Conservation (phyloP, 2,888 invertebrate genomes). For the Lasioglossum oenotherae region DNA sequence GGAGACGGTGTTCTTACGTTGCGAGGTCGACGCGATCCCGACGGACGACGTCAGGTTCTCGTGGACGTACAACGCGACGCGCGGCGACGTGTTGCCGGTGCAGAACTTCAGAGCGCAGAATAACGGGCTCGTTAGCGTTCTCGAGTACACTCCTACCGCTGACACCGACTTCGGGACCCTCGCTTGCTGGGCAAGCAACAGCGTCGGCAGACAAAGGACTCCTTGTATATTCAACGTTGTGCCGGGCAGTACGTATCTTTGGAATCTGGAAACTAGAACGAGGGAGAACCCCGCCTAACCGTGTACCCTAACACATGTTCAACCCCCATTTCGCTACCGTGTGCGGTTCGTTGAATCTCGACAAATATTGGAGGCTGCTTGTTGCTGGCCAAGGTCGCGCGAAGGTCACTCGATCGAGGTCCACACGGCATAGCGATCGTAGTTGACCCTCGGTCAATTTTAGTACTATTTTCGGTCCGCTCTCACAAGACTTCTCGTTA, state of each 20-base stretch:
- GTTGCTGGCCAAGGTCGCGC: background rate
- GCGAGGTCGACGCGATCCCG: conserved; percentile 93
- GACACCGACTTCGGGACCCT: conserved; percentile 91
- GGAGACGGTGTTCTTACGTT: conserved; percentile 90
- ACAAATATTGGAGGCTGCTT: background rate
- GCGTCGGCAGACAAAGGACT: conserved; percentile 91
- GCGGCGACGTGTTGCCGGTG: conserved; percentile 90
- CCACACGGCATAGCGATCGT: background rate
- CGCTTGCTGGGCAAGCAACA: conserved; percentile 95
- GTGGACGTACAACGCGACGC: conserved; percentile 94
- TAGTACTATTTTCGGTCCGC: too few species aligned
- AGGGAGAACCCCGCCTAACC: background rate
- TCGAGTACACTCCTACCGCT: conserved; percentile 86
- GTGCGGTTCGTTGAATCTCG: background rate
- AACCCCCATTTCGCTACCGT: background rate
- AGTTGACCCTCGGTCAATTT: background rate
- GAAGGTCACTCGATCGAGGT: background rate
- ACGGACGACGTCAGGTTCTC: conserved; percentile 90
- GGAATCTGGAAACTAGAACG: conserved; percentile 18
- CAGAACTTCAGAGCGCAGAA: conserved; percentile 87
- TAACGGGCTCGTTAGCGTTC: conserved; percentile 85
- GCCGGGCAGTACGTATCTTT: conserved; percentile 88
- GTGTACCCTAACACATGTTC: background rate
- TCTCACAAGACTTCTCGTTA: too few species aligned
- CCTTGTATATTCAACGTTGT: conserved; percentile 94